Conservation (phyloP, 2,113 vertebrate genomes). For the Elgaria multicarinata region DNA sequence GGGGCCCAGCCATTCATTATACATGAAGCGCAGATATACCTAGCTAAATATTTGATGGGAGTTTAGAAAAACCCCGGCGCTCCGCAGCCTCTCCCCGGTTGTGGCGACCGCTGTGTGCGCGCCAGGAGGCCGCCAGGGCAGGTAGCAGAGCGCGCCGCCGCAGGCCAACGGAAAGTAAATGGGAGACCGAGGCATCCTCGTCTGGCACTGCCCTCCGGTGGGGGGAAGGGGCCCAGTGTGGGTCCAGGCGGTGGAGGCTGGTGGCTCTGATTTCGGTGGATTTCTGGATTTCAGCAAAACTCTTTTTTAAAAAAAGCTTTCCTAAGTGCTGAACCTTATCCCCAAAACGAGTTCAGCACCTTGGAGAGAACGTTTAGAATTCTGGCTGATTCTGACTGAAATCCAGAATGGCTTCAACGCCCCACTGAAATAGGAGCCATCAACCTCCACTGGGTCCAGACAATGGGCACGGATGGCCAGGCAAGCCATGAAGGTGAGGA, state of each 20-base stretch:
- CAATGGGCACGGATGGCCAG: not conserved
- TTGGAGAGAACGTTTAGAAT: too few relatives aligned
- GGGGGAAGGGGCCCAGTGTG: not conserved
- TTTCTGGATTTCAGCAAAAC: too few relatives aligned
- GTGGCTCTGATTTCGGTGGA: too few relatives aligned
- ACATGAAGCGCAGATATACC: conserved; percentile 67
- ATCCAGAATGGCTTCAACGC: too few relatives aligned
- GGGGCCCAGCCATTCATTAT: conserved; percentile 46
- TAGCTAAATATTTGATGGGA: conserved; percentile 70
- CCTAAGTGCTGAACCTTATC: too few relatives aligned
- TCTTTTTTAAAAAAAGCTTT: too few relatives aligned
- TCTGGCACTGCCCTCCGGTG: not conserved
- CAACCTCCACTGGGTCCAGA: too few relatives aligned
- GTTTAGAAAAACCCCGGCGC: conserved; percentile 44
- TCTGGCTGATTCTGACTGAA: too few relatives aligned
- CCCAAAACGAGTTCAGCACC: too few relatives aligned
- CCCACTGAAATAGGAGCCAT: too few relatives aligned
- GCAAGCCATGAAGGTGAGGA: not conserved
- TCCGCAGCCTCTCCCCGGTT: not conserved
- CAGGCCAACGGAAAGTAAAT: not conserved
- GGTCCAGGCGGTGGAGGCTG: not conserved
- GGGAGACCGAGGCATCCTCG: not conserved
- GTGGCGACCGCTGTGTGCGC: not conserved
- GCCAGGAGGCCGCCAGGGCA: not conserved
- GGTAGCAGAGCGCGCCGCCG: not conserved